Evolutionary conservation across 2,888 invertebrate species (phyloP).

Genomic region (Tetragonisca angustula): DNA sequence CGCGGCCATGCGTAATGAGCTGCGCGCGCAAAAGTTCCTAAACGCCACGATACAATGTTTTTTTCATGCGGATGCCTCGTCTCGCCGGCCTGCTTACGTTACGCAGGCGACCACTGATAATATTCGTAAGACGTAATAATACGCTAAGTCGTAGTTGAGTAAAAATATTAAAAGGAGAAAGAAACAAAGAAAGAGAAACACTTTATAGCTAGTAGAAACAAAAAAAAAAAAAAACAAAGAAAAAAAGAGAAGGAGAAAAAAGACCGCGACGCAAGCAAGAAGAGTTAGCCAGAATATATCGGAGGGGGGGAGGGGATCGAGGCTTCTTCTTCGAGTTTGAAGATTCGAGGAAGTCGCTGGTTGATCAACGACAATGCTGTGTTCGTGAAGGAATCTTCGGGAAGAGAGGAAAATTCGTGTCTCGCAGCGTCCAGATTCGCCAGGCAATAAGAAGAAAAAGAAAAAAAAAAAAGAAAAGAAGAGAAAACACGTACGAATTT

Average conservation of each 20-base stretch:
- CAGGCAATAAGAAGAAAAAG: slow-evolving; percentile 66
- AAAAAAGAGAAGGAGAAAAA: too few relatives aligned
- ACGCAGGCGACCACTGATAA: slow-evolving; percentile 51
- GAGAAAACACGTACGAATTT: slow-evolving; percentile 23
- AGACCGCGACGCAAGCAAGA: neutral
- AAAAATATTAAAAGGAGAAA: neutral
- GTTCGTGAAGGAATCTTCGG: neutral
- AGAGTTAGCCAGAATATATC: neutral
- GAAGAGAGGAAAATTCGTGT: slow-evolving; percentile 58
- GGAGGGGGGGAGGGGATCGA: neutral
- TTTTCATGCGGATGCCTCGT: slow-evolving; percentile 58
- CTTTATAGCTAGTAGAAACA: neutral
- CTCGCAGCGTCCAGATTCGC: slow-evolving; percentile 69
- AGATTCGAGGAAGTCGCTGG: neutral
- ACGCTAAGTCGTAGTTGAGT: neutral
- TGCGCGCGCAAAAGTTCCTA: slow-evolving; percentile 84
- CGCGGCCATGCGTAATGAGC: slow-evolving; percentile 82
- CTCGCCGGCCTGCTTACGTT: slow-evolving; percentile 39
- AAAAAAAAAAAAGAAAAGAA: neutral
- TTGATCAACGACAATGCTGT: neutral
- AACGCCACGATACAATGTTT: slow-evolving; percentile 71
- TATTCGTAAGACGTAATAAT: slow-evolving; percentile 43
- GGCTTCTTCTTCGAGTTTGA: neutral
- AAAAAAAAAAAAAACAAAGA: slow-evolving; percentile 9
- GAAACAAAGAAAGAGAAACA: neutral